phyloP scores from a whole-genome alignment of 2,113 vertebrate species.

The Pollimyrus isidori region DNA sequence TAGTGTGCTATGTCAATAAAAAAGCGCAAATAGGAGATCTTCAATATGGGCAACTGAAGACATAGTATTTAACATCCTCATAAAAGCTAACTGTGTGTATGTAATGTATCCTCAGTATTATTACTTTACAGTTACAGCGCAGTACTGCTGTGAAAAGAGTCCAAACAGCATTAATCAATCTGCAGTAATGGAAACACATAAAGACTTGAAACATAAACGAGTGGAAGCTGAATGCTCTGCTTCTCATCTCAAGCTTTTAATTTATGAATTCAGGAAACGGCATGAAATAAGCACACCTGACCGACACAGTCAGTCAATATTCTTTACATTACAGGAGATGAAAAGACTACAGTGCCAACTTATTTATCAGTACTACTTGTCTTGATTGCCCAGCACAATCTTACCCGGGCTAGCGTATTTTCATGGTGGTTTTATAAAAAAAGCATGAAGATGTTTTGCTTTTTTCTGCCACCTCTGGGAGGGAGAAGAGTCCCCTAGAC shows the following conservation, averaged over 20 bases:
- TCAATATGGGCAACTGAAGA: background rate
- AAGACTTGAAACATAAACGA: background rate
- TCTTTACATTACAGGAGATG: background rate
- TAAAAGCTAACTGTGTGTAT: background rate
- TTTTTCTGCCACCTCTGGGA: slow-evolving; percentile 24
- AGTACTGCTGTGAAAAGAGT: background rate
- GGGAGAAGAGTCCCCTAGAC: slow-evolving; percentile 16
- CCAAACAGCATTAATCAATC: background rate
- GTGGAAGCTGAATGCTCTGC: background rate
- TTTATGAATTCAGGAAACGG: background rate
- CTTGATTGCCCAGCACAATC: slow-evolving; percentile 7
- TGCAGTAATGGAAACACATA: background rate
- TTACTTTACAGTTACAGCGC: background rate
- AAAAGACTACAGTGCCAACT: background rate
- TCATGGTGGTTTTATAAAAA: slow-evolving; percentile 7
- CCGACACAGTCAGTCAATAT: background rate
- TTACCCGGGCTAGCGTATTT: background rate
- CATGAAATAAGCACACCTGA: background rate
- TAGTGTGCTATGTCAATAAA: slow-evolving; percentile 44
- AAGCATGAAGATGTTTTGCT: slow-evolving; percentile 30
- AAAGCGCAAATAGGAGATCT: slow-evolving; percentile 51
- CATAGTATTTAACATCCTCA: background rate
- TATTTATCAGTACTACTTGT: background rate
- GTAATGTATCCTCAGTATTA: background rate
- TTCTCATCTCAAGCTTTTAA: background rate